A percentile compares a stretch with the other conserved stretches of the same genome.
Conservation (phyloP, 2,113 vertebrate species). For the Periophthalmus modestus region DNA sequence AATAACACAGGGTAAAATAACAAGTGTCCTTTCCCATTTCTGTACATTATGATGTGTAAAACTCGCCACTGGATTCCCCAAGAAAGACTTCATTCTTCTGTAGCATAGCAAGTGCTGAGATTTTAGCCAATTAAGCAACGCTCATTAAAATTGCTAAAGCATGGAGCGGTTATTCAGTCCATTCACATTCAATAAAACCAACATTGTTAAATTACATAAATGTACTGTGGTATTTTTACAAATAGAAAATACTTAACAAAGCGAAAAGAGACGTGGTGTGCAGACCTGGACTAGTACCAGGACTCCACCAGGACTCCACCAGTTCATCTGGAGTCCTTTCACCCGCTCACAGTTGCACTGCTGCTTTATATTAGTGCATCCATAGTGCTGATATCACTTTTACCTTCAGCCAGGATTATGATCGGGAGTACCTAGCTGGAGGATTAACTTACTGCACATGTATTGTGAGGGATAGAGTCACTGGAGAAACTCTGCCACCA, state of each 20-base stretch:
- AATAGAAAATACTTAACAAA: background rate
- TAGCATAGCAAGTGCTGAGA: background rate
- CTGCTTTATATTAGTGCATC: background rate
- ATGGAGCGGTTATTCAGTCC: background rate
- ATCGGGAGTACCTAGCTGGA: background rate
- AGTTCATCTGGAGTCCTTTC: background rate
- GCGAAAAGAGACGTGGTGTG: background rate
- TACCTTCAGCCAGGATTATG: background rate
- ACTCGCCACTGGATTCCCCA: background rate
- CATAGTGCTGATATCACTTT: background rate
- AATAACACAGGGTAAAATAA: background rate
- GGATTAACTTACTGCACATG: background rate
- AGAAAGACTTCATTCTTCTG: background rate
- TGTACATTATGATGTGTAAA: background rate
- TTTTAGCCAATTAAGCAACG: background rate
- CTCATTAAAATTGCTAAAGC: background rate
- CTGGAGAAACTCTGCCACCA: too few relatives aligned
- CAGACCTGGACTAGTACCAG: background rate
- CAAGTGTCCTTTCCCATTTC: background rate
- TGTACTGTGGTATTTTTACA: background rate
- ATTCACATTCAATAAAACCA: background rate
- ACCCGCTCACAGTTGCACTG: background rate
- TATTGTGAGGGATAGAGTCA: background rate
- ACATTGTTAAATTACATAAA: background rate
- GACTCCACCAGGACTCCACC: background rate